Conservation (phyloP, 1,140 invertebrate genomes). For the Fragariocoptes setiger region DNA sequence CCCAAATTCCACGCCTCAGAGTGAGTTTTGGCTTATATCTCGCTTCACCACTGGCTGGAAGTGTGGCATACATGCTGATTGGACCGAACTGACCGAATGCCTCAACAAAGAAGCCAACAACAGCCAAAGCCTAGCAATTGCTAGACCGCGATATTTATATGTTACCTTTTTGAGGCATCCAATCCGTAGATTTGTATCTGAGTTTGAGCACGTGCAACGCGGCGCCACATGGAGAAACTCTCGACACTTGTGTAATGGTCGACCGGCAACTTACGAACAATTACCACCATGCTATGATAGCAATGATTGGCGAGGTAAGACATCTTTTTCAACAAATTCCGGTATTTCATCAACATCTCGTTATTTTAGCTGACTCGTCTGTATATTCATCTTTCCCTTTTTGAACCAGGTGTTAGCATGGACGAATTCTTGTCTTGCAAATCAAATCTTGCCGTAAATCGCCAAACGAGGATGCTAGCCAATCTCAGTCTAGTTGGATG, state of each 20-base stretch:
- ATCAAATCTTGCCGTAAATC: slow-evolving; percentile 70
- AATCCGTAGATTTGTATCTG: slow-evolving; percentile 53
- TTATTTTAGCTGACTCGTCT: no score
- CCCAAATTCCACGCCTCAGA: slow-evolving; percentile 23
- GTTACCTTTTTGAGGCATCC: slow-evolving; percentile 78
- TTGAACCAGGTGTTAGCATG: slow-evolving; percentile 29
- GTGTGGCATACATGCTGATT: slow-evolving; percentile 90
- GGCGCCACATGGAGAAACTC: slow-evolving; percentile 79
- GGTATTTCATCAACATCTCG: no score
- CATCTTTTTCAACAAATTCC: no score
- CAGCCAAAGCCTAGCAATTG: slow-evolving; percentile 26
- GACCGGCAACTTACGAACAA: slow-evolving; percentile 32
- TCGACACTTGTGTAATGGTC: slow-evolving; percentile 52
- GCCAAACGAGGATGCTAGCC: slow-evolving; percentile 87
- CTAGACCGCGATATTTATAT: slow-evolving; percentile 46
- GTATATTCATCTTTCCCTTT: no score
- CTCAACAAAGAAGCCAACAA: slow-evolving; percentile 55
- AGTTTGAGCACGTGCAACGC: slow-evolving; percentile 73
- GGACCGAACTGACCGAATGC: slow-evolving; percentile 71
- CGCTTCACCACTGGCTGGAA: slow-evolving; percentile 95
- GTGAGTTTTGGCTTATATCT: slow-evolving; percentile 82
- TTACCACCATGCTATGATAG: slow-evolving; percentile 25
- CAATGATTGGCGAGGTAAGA: slow-evolving; percentile 22
- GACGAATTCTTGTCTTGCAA: slow-evolving; percentile 60
- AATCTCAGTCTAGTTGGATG: slow-evolving; percentile 74